Percentiles rank a stretch among this genome's conserved stretches.
Conservation (phyloP, 2,113 vertebrate genomes). For the Dicerorhinus sumatrensis region DNA sequence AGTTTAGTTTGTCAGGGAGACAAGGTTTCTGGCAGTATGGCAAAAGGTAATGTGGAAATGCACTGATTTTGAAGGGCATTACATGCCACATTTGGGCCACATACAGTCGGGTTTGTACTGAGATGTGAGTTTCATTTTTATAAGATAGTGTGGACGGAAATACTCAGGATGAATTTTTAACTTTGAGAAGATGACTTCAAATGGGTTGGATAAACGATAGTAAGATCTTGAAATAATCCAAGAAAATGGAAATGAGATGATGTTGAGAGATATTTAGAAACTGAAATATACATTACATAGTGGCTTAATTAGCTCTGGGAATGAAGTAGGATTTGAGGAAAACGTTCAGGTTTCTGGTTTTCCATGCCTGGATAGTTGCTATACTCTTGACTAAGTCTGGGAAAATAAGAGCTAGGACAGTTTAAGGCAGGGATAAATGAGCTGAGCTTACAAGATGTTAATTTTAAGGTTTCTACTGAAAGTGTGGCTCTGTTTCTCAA, state of each 20-base stretch:
- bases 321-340: background rate
- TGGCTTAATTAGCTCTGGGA: background rate
- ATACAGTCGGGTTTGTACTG: background rate
- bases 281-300: background rate
- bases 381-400: background rate
- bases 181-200: background rate
- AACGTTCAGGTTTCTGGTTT: background rate
- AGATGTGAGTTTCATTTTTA: background rate
- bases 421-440: background rate
- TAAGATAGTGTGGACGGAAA: background rate
- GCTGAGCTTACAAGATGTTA: background rate
- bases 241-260: background rate
- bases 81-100: fast-evolving
- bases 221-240: background rate
- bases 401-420: background rate
- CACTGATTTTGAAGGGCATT: background rate
- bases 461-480: background rate
- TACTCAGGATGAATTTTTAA: background rate
- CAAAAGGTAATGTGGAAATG: background rate
- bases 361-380: background rate
- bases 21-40: background rate
- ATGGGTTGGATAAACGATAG: background rate
- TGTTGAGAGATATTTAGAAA: background rate
- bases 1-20: background rate
- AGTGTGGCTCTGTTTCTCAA: background rate